Evolutionary conservation across 2,888 invertebrate species (phyloP).

Genomic region (Blastobasis adustella): DNA sequence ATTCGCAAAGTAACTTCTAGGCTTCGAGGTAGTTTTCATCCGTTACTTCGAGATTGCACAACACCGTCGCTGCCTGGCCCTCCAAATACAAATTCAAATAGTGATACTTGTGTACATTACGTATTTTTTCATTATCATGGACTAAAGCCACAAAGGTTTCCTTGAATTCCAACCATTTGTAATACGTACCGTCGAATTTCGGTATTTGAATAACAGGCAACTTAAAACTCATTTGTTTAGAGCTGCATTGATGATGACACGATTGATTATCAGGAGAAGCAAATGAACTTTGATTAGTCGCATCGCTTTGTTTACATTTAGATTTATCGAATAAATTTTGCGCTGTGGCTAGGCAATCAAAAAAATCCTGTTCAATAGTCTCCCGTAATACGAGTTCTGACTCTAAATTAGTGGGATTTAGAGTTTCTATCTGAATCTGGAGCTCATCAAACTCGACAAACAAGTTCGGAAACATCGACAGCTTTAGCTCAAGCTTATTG

Average conservation of each 20-base stretch:
- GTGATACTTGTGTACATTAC: conserved; percentile 10
- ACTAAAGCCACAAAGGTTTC: conserved; percentile 11
- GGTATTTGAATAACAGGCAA: conserved; percentile 11
- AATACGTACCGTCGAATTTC: conserved; percentile 12
- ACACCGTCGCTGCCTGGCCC: conserved; percentile 10
- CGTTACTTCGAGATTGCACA: conserved; percentile 9
- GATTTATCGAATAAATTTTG: neutral
- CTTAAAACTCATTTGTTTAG: conserved; percentile 1
- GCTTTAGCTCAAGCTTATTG: conserved; percentile 6
- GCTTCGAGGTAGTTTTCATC: conserved; percentile 5
- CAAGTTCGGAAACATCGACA: conserved; percentile 6
- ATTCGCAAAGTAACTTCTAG: neutral
- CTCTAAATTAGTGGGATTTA: conserved; percentile 4
- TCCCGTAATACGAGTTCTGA: conserved; percentile 5
- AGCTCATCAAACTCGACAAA: conserved; percentile 9
- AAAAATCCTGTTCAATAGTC: conserved; percentile 5
- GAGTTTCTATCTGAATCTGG: conserved; percentile 8
- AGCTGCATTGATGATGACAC: neutral
- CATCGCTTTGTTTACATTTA: neutral
- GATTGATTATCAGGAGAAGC: too few relatives aligned
- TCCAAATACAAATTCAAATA: conserved; percentile 10
- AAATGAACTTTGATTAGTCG: neutral
- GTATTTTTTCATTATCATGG: conserved; percentile 8
- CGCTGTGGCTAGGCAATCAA: neutral
- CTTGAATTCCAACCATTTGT: conserved; percentile 12